These are phyloP conservation scores for Glyptemys insculpta DNA, from an alignment of 2,797 vertebrate genomes.

Conservation along the genomic window DNA sequence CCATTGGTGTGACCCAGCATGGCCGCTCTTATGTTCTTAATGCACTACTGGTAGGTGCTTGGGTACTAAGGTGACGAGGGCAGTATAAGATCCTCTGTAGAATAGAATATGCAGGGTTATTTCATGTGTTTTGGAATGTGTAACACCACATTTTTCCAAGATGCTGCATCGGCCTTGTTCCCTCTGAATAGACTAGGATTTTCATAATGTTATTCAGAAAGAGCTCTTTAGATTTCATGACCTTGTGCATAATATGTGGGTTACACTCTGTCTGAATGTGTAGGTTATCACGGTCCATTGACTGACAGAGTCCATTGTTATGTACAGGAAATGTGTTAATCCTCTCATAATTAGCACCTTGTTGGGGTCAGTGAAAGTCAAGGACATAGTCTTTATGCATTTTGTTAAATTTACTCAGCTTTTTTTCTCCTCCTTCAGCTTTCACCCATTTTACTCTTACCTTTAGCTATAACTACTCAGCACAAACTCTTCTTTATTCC, in stretches of 20 bases:
- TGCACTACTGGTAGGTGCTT: background rate
- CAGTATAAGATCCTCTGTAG: background rate
- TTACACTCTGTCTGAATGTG: conserved; percentile 55
- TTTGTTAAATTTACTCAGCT: conserved; percentile 62
- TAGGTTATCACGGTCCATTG: conserved; percentile 56
- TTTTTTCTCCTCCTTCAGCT: conserved; percentile 47
- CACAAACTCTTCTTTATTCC: conserved; percentile 36
- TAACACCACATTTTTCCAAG: background rate
- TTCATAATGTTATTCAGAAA: conserved; percentile 37
- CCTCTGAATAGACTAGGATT: background rate
- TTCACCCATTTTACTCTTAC: conserved; percentile 56
- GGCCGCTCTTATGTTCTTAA: background rate
- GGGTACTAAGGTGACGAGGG: background rate
- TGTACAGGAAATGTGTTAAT: conserved; percentile 62
- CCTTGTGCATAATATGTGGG: conserved; percentile 27
- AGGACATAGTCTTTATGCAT: conserved; percentile 35
- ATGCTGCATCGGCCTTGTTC: background rate
- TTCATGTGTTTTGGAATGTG: background rate
- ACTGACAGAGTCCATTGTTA: conserved; percentile 53
- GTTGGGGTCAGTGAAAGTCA: conserved; percentile 49
- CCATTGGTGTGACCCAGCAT: background rate
- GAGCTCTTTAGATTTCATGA: background rate
- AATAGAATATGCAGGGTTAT: background rate
- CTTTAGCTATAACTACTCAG: conserved; percentile 16
- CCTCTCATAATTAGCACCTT: conserved; percentile 66